Conservation (phyloP, 2,888 invertebrate species). For the Calliscelio sp. region DNA sequence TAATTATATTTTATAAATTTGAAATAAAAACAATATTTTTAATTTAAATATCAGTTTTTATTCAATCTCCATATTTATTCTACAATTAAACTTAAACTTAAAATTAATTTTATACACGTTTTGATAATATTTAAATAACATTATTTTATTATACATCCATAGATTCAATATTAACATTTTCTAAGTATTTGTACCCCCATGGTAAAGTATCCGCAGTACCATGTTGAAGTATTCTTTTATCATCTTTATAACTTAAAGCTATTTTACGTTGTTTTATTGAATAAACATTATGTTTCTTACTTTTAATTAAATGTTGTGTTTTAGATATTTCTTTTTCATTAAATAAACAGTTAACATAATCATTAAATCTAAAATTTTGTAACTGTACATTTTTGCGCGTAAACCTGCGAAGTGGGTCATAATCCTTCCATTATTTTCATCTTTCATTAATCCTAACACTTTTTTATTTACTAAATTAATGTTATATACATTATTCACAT, state of each 20-base stretch:
- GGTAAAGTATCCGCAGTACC: not conserved
- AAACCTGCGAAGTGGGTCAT: not conserved
- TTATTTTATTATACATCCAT: too few relatives aligned
- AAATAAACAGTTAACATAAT: not conserved
- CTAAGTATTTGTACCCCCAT: not conserved
- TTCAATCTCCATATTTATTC: too few relatives aligned
- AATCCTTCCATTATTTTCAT: too few relatives aligned
- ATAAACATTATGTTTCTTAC: not conserved
- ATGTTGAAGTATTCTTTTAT: conserved; percentile 4
- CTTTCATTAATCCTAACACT: not conserved
- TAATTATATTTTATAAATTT: too few relatives aligned
- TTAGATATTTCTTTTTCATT: not conserved
- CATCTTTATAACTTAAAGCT: conserved; percentile 4
- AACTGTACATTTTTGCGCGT: not conserved
- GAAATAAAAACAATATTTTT: too few relatives aligned
- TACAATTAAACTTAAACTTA: too few relatives aligned
- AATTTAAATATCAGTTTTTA: too few relatives aligned
- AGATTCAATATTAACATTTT: too few relatives aligned
- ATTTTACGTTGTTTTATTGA: not conserved
- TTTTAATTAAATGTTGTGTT: not conserved
- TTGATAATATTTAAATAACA: too few relatives aligned
- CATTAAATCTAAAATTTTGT: not conserved
- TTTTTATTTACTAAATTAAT: too few relatives aligned
- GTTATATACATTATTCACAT: too few relatives aligned
- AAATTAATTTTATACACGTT: too few relatives aligned